Base-by-base conservation (phyloP, 2,797 vertebrate species). In the Sciurus vulgaris region DNA sequence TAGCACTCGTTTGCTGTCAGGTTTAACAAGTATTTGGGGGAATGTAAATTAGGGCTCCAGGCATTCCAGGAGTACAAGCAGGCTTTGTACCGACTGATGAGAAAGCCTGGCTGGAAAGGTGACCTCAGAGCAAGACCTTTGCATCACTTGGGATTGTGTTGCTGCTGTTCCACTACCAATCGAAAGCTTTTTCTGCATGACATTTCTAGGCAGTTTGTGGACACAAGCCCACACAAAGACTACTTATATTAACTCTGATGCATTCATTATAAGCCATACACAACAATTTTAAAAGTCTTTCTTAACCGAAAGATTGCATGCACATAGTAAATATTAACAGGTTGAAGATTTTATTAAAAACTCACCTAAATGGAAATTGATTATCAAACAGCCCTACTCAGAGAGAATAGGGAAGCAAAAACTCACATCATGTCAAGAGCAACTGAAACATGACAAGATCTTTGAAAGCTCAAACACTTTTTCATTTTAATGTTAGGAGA, bases 1-100 rank as follows among this genome's bases (percentile, higher is more conserved):
- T 89, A 95, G 93, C 92, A 95, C 96, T 93, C 90, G 97, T 97
- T 86, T 90, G 79, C 89, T 69, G 67, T 56, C 54, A 78, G 56
- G 35, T 86, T 92, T 73, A 79, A 44, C 79, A 56, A 56, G 82
- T 69, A 18, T 92, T 95, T 72, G 65, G 24, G 38, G 9, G 61
- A 76, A 97, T 96, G 95, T 85, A 97, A 96, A 97, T 95, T 59
- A 95, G 44, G 51, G 61, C 77, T 44, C 13, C 30, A 78, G 47
- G 70, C 22, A 26, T 83, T 41, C 74, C 7, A 41, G 3, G 33
- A 51, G 13, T 41, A 96, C 94, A 96, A 85, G 74, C 77, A 82
- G 70, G 41, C 94, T 96, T 96, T 97, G 88, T 96, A 49, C 20
- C 33, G 33, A 26, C 33, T 59, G 76, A 97, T 73, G 94, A 77